Percentiles rank a stretch among this genome's conserved stretches.
Evolutionary conservation across 2,888 invertebrate genomes (phyloP).

Genomic region (Apocheima hispidaria): DNA sequence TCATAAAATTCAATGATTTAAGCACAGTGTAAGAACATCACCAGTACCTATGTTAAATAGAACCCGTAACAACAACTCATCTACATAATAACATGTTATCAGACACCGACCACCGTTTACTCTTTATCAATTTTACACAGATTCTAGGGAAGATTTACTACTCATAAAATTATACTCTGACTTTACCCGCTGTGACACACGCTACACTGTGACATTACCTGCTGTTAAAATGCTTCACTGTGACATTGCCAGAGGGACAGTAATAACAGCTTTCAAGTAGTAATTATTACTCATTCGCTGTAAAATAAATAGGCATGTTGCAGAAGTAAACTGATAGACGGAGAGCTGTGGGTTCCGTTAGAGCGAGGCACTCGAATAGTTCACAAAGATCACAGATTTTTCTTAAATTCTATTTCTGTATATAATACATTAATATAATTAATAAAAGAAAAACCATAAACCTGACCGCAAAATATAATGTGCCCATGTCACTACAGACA

Average conservation of each 20-base stretch:
- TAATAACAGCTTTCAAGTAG: slow-evolving; percentile 36
- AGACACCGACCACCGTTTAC: slow-evolving; percentile 11
- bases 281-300: slow-evolving; percentile 31
- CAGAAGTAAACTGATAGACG: slow-evolving; percentile 19
- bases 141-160: slow-evolving; percentile 18
- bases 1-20: slow-evolving; percentile 7
- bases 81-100: slow-evolving; percentile 17
- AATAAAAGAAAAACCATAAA: no score
- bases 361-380: not conserved
- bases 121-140: slow-evolving; percentile 33
- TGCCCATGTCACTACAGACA: no score
- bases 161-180: slow-evolving; percentile 21
- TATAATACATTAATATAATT: no score
- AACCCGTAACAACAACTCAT: slow-evolving; percentile 21
- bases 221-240: slow-evolving; percentile 15
- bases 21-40: not conserved
- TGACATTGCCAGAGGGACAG: slow-evolving; percentile 14
- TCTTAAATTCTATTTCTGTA: no score
- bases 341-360: not conserved
- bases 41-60: slow-evolving; percentile 25
- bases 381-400: no score
- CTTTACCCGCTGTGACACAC: slow-evolving; percentile 10
- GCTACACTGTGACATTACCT: slow-evolving; percentile 15
- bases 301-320: slow-evolving; percentile 40
- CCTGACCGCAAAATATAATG: no score